Percentiles rank a stretch among this genome's conserved stretches.
These are phyloP conservation scores for Natrix natrix DNA, from an alignment of 2,797 vertebrate genomes.

Conservation along the genomic window DNA sequence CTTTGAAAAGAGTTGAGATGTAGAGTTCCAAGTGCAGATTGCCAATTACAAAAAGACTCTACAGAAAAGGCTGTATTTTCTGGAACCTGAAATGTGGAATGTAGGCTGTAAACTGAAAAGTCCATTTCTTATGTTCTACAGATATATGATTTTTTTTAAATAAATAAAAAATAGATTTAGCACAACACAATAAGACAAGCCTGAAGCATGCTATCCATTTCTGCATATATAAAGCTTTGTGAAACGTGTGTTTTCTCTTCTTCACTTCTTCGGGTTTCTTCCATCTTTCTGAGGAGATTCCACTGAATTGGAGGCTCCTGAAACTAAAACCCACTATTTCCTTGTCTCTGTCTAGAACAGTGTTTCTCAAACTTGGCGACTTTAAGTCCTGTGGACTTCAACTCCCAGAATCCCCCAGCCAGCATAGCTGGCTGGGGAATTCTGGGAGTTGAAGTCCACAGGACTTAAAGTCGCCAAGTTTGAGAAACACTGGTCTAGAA, in stretches of 20 bases:
- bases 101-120: neutral
- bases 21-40: neutral
- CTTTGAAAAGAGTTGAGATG: neutral
- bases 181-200: neutral
- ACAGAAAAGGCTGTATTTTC: neutral
- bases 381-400: no score
- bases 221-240: neutral
- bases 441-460: no score
- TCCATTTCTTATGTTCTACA: neutral
- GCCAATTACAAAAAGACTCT: neutral
- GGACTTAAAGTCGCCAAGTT: no score
- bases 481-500: no score
- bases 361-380: no score
- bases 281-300: neutral
- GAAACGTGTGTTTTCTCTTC: neutral
- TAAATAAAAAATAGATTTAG: neutral
- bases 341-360: neutral
- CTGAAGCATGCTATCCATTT: neutral
- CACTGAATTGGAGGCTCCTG: neutral
- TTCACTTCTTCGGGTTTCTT: neutral
- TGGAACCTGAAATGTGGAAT: neutral
- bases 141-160: neutral
- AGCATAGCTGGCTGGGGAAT: no score
- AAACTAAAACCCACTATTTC: neutral
- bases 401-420: no score